Conservation (phyloP, 2,797 vertebrate species). For the Tangara arthus region DNA sequence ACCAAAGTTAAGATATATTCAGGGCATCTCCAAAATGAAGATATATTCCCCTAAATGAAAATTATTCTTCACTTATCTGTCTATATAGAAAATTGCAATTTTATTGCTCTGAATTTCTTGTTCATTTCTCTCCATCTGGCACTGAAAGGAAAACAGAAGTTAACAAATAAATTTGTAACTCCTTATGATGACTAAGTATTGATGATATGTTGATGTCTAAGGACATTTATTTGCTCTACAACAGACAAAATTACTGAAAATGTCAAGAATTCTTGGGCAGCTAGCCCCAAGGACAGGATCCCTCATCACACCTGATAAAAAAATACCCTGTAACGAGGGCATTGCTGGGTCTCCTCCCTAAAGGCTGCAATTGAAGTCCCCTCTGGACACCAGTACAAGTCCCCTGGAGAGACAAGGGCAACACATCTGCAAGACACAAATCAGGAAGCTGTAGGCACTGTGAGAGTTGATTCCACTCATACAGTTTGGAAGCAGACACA, state of each 20-base stretch:
- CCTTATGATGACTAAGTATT: neutral
- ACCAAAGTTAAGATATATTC: neutral
- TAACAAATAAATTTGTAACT: neutral
- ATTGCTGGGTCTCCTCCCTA: neutral
- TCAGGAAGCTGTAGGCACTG: neutral
- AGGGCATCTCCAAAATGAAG: neutral
- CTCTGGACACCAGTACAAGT: neutral
- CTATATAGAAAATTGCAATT: neutral
- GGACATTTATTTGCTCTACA: neutral
- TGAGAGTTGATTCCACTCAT: neutral
- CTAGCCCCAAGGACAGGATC: neutral
- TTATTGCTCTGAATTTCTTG: neutral
- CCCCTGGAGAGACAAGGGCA: neutral
- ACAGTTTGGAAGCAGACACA: neutral
- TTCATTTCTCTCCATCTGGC: slow-evolving; percentile 2
- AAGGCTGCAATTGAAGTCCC: neutral
- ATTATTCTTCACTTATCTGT: neutral
- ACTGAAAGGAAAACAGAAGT: neutral
- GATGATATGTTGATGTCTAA: neutral
- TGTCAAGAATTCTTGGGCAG: neutral
- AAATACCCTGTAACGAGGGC: neutral
- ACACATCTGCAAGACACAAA: rapidly evolving
- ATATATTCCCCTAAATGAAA: neutral
- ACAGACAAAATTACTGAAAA: neutral
- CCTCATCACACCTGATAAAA: neutral